A percentile compares a stretch with the other conserved stretches of the same genome.
phyloP scores from a whole-genome alignment of 1,140 invertebrate genomes.

The Drosophila orosa region DNA sequence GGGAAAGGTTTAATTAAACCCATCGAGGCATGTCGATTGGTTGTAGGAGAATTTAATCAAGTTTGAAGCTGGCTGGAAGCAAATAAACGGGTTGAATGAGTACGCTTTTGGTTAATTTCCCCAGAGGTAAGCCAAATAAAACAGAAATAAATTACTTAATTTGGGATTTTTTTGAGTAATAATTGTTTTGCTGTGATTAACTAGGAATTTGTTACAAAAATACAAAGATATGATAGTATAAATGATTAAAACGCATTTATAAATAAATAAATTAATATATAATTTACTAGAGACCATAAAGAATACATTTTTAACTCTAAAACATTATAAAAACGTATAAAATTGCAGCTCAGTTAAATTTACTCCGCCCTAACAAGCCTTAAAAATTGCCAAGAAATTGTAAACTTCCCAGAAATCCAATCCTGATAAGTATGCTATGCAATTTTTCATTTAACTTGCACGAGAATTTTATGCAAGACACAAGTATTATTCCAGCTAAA shows the following conservation, averaged over 20 bases:
- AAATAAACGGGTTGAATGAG: constrained; percentile 12
- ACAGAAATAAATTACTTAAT: neutral
- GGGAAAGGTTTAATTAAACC: constrained; percentile 40
- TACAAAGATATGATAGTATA: no score
- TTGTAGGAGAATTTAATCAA: constrained; percentile 31
- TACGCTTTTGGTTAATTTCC: constrained; percentile 11
- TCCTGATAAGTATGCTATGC: neutral
- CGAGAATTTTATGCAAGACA: neutral
- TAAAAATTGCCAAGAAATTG: neutral
- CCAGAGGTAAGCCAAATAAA: constrained; percentile 8
- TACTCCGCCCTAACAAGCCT: neutral
- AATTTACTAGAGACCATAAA: neutral
- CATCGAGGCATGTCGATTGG: constrained; percentile 37
- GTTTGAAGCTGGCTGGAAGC: neutral
- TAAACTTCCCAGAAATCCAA: neutral
- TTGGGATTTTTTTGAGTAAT: neutral
- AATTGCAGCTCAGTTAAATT: neutral
- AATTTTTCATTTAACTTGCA: neutral
- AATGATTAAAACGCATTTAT: no score
- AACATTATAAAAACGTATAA: no score
- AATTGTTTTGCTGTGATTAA: neutral
- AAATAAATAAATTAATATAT: no score
- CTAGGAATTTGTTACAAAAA: no score
- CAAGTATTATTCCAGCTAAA: neutral
- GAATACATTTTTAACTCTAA: neutral